Percentiles rank a stretch among this genome's conserved stretches.
These are phyloP conservation scores for Rousettus leschenaultii DNA, from an alignment of 2,113 vertebrate species.

Conservation along the genomic window DNA sequence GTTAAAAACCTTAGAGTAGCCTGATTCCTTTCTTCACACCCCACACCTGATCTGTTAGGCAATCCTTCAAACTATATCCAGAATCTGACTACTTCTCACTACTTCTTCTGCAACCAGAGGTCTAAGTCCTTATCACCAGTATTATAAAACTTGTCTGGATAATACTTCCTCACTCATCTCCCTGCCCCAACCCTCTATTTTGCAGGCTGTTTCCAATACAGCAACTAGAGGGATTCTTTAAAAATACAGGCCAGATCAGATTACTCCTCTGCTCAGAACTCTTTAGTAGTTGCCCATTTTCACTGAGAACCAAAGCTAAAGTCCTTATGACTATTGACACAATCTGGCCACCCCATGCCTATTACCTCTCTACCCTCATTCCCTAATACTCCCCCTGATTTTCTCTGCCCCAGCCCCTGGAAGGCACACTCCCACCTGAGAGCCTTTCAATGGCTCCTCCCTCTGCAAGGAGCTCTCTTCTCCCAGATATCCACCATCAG, in stretches of 20 bases:
- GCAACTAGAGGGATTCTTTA: neutral
- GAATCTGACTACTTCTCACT: neutral
- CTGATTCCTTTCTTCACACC: neutral
- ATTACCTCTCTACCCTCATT: neutral
- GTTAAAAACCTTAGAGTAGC: neutral
- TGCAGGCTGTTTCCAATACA: neutral
- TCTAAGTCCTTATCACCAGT: neutral
- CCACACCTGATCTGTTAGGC: neutral
- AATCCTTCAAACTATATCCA: neutral
- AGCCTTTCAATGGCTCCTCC: neutral
- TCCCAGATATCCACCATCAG: neutral
- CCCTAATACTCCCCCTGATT: neutral
- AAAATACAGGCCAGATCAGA: neutral
- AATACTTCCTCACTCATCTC: neutral
- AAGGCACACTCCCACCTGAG: neutral
- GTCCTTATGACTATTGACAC: neutral
- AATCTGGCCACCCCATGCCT: neutral
- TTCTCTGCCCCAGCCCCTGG: neutral
- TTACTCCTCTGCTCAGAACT: neutral
- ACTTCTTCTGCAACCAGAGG: neutral
- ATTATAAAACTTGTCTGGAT: neutral
- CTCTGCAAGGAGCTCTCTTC: neutral
- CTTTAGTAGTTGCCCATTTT: neutral
- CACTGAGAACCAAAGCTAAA: neutral
- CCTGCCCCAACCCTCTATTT: neutral